phyloP scores from a whole-genome alignment of 2,113 vertebrate genomes.

The Gallinago undulata region DNA sequence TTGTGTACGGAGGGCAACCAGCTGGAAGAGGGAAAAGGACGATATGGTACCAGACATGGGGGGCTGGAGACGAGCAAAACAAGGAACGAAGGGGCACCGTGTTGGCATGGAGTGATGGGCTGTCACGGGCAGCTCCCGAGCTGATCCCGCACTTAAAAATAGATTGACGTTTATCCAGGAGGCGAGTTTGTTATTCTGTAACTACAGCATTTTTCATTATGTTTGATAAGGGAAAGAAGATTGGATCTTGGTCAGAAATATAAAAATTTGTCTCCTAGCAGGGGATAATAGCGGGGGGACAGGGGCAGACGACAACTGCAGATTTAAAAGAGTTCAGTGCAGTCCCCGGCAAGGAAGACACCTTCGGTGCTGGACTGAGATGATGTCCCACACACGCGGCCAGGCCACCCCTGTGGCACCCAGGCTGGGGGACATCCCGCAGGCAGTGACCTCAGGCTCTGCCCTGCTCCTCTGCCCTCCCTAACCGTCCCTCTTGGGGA shows the following conservation, averaged over 20 bases:
- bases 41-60: neutral
- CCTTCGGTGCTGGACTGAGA: neutral
- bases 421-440: neutral
- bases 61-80: neutral
- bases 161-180: slow-evolving; percentile 67
- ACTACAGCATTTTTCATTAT: slow-evolving; percentile 66
- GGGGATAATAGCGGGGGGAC: slow-evolving; percentile 64
- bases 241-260: slow-evolving; percentile 70
- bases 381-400: accelerated
- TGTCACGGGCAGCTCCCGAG: neutral
- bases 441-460: neutral
- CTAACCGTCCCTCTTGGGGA: neutral
- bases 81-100: neutral
- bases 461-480: neutral
- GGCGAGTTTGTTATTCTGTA: slow-evolving; percentile 56
- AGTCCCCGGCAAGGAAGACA: neutral
- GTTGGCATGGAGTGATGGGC: slow-evolving; percentile 16
- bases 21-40: neutral
- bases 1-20: neutral
- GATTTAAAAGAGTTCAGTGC: neutral
- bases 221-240: slow-evolving; percentile 68
- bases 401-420: too few relatives aligned
- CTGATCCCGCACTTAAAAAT: slow-evolving; percentile 60
- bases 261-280: slow-evolving; percentile 54
- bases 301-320: slow-evolving; percentile 9